Conservation (phyloP, 35 echinoderm and acorn worm species). For the Diadema setosum region DNA sequence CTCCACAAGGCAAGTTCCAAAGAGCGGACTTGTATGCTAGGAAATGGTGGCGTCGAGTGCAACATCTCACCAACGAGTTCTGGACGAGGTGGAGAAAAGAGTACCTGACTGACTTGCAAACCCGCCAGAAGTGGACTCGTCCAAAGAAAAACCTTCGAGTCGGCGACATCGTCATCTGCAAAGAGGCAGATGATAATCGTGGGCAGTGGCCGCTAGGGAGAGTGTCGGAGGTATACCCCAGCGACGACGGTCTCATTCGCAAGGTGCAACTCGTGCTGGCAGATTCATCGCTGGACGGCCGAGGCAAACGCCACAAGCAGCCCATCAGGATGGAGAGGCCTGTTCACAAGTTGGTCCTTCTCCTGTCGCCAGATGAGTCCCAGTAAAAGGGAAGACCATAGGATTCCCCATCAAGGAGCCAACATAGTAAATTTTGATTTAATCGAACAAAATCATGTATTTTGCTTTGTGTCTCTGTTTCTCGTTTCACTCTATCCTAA, state of each 20-base stretch:
- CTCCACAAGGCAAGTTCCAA: conserved; percentile 62
- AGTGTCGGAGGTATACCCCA: conserved; percentile 18
- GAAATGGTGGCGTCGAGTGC: conserved; percentile 37
- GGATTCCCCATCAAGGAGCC: not conserved
- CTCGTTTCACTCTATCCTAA: too few relatives aligned
- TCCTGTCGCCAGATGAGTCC: not conserved
- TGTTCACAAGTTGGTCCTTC: conserved; percentile 5
- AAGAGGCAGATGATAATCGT: conserved; percentile 15
- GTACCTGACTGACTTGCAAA: conserved; percentile 11
- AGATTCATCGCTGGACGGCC: not conserved
- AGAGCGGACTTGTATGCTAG: conserved; percentile 13
- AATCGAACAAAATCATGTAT: too few relatives aligned
- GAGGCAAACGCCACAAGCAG: not conserved
- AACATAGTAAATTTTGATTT: too few relatives aligned
- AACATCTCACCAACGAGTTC: conserved; percentile 38
- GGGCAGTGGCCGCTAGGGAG: conserved; percentile 34
- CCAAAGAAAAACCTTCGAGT: not conserved
- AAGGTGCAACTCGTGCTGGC: conserved; percentile 15
- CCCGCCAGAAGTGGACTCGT: conserved; percentile 3
- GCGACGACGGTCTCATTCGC: conserved; percentile 25
- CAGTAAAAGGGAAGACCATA: not conserved
- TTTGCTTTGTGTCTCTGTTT: too few relatives aligned
- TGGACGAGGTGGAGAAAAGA: conserved; percentile 49
- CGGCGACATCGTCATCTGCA: conserved; percentile 45
- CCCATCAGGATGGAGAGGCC: not conserved